phyloP scores from a whole-genome alignment of 2,113 vertebrate genomes.

The Otus sunia region DNA sequence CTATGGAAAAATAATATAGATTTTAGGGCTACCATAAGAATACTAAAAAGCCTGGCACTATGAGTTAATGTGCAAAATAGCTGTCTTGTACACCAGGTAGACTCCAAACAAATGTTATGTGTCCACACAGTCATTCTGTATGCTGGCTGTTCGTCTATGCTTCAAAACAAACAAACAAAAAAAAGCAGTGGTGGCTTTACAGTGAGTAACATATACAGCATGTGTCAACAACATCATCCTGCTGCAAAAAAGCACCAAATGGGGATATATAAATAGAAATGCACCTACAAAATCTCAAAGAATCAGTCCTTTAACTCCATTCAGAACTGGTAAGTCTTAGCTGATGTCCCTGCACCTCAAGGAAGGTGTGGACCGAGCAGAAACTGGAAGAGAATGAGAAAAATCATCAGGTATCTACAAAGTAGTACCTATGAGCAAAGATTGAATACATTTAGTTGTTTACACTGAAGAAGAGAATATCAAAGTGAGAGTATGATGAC shows the following conservation, averaged over 20 bases:
- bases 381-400: not conserved
- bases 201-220: not conserved
- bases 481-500: not conserved
- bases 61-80: not conserved
- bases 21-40: not conserved
- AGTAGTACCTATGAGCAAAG: not conserved
- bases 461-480: not conserved
- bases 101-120: not conserved
- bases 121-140: not conserved
- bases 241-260: not conserved
- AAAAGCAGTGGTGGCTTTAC: not conserved
- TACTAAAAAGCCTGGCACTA: not conserved
- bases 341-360: not conserved
- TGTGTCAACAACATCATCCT: not conserved
- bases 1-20: not conserved
- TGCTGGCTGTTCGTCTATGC: not conserved
- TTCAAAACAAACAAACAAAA: not conserved
- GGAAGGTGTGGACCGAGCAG: not conserved
- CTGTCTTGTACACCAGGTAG: not conserved
- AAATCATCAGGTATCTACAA: not conserved
- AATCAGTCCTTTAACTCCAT: not conserved
- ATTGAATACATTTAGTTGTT: not conserved
- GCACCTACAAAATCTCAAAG: not conserved
- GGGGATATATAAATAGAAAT: not conserved
- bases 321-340: not conserved